These are phyloP conservation scores for Mimachlamys varia DNA, from an alignment of 2,888 invertebrate species.

Conservation along the genomic window DNA sequence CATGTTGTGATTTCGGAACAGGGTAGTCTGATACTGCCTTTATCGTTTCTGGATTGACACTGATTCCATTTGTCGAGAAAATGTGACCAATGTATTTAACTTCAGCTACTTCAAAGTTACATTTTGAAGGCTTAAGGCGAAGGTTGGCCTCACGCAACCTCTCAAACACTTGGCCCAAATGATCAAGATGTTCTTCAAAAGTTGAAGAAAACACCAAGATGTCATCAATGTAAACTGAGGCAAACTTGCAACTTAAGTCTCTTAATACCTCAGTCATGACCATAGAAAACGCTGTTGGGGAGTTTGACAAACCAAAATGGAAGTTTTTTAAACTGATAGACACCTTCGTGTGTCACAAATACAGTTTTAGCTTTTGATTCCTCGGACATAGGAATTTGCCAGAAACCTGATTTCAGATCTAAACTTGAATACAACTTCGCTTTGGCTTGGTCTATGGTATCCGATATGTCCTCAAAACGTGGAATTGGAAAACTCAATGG, in stretches of 20 bases:
- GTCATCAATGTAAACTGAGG: constrained; percentile 56
- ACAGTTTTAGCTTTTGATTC: constrained; percentile 54
- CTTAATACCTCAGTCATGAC: constrained; percentile 54
- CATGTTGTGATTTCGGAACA: constrained; percentile 52
- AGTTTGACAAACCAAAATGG: constrained; percentile 57
- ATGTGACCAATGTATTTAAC: constrained; percentile 55
- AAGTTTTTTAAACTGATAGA: constrained; percentile 51
- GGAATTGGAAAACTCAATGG: constrained; percentile 57
- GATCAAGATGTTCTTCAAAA: constrained; percentile 51
- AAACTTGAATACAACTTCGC: constrained; percentile 50
- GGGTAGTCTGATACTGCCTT: constrained; percentile 52
- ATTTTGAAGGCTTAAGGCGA: constrained; percentile 54
- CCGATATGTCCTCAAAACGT: constrained; percentile 53
- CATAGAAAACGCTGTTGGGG: constrained; percentile 55
- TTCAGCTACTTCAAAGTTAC: constrained; percentile 51
- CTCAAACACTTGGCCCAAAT: constrained; percentile 53
- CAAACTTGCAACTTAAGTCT: constrained; percentile 57
- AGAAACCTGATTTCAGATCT: constrained; percentile 51
- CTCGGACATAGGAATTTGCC: constrained; percentile 50
- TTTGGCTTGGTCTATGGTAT: constrained; percentile 53
- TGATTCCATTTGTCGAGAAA: constrained; percentile 49
- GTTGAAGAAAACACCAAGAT: constrained; percentile 52
- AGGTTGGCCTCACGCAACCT: constrained; percentile 53
- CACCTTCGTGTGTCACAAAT: constrained; percentile 54
- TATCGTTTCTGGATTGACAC: constrained; percentile 50